These are phyloP conservation scores for human DNA, from an alignment of 2,113 vertebrate genomes.

Conservation along the genomic window DNA sequence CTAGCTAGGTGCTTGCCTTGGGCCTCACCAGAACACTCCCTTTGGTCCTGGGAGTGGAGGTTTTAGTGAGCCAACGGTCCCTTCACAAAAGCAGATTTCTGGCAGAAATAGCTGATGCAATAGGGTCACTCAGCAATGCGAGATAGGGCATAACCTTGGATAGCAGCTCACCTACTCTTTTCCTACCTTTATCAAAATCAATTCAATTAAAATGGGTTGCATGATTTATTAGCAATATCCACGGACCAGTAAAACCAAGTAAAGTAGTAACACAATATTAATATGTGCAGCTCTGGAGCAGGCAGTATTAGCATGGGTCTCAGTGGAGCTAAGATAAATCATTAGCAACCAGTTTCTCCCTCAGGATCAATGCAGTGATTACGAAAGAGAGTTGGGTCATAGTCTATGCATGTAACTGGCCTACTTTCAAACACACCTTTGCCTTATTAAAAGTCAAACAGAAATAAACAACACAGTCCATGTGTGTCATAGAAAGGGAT, in stretches of 20 bases:
- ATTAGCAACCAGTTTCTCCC: background rate
- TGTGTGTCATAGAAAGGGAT: accelerated
- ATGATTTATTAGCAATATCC: background rate
- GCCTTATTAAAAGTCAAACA: background rate
- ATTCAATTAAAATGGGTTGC: background rate
- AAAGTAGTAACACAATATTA: background rate
- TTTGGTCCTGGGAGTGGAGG: background rate
- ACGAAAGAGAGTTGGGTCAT: conserved; percentile 54
- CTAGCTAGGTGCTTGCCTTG: background rate
- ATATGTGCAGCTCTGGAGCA: background rate
- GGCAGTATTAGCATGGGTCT: no score
- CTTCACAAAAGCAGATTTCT: background rate
- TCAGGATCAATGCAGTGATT: conserved; percentile 2
- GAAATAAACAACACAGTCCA: background rate
- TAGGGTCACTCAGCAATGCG: background rate
- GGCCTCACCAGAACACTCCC: background rate
- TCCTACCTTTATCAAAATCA: background rate
- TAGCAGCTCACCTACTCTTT: background rate
- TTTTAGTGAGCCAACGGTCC: background rate
- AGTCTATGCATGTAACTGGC: background rate
- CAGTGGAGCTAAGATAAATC: background rate
- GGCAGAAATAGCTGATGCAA: background rate
- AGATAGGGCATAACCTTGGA: background rate
- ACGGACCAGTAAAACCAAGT: accelerated
- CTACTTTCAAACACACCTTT: background rate